Evolutionary conservation across 2,888 invertebrate species (phyloP), one percentile per base, ranked within the genome.

Genomic region (Chesias legatella): DNA sequence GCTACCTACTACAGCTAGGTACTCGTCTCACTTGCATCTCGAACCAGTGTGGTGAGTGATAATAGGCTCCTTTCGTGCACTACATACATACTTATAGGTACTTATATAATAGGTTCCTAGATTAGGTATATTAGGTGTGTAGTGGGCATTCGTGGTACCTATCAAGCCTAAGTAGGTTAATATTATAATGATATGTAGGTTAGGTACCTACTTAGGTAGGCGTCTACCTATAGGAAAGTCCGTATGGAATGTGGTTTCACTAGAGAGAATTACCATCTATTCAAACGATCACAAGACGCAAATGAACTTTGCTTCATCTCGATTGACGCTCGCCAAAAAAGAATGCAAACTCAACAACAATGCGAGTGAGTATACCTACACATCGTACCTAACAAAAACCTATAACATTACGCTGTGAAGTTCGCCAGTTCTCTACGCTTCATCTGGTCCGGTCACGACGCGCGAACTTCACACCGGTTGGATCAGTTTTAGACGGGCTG

Each of bases 401-500:
- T 25, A 22, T n/a, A 22, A 6, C 1, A 22, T 22, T 7, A 1
- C 6, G 22, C 13, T 31, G 23, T 52, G 56, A 56, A 56, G 56
- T 50, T 38, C 10, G 48, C 26, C 25, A 53, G 50, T 53, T n/a
- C n/a, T n/a, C n/a, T n/a, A 60, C 54, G 63, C 52, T 55, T 55
- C 62, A 67, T 64, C 60, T 57, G 55, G 54, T 55, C 60, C 65
- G 74, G 75, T 69, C 70, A 69, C 69, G 75, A 67, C 65, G 61
- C 56, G 70, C 50, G 17, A 6, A 43, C 81, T 83, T 82, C 82
- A 76, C 56, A 82, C 84, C 75, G 75, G 86, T 86, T 77, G 63
- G 86, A 65, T 81, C 82, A 85, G 85, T 86, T 83, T 79, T 74
- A 77, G 73, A 68, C 65, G 68, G 64, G 62, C 66, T 68, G 84